Evolutionary conservation across 2,888 invertebrate species (phyloP).

Genomic region (Lepeophtheirus nordmannii): DNA sequence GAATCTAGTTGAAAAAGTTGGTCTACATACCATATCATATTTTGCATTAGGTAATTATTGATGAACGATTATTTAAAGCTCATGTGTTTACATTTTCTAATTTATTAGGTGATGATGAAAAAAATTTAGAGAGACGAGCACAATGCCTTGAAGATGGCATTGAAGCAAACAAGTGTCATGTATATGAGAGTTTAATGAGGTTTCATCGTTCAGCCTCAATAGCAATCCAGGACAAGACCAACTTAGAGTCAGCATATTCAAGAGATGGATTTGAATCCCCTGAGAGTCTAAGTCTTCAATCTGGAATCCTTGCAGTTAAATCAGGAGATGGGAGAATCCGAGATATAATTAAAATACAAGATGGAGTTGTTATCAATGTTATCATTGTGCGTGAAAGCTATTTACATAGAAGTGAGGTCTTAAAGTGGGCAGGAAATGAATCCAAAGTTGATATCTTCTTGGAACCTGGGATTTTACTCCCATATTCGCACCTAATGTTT

Average conservation of each 20-base stretch:
- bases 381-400: too few species aligned
- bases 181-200: background rate
- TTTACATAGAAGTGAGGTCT: background rate
- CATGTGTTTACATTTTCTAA: background rate
- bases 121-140: background rate
- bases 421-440: background rate
- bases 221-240: background rate
- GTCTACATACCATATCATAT: background rate
- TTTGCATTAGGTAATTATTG: background rate
- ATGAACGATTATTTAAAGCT: background rate
- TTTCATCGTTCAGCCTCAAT: background rate
- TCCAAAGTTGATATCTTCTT: background rate
- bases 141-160: background rate
- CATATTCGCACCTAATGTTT: background rate
- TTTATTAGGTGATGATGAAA: background rate
- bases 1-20: background rate
- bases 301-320: background rate
- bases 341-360: background rate
- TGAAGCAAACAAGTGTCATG: background rate
- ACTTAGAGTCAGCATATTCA: background rate
- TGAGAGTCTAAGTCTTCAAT: background rate
- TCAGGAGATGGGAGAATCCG: background rate
- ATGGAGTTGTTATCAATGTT: too few species aligned
- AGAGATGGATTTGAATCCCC: background rate
- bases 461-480: background rate